A percentile compares a stretch with the other conserved stretches of the same genome.
These are phyloP conservation scores for Polymixis lichenea DNA, from an alignment of 2,888 invertebrate species.

Conservation along the genomic window DNA sequence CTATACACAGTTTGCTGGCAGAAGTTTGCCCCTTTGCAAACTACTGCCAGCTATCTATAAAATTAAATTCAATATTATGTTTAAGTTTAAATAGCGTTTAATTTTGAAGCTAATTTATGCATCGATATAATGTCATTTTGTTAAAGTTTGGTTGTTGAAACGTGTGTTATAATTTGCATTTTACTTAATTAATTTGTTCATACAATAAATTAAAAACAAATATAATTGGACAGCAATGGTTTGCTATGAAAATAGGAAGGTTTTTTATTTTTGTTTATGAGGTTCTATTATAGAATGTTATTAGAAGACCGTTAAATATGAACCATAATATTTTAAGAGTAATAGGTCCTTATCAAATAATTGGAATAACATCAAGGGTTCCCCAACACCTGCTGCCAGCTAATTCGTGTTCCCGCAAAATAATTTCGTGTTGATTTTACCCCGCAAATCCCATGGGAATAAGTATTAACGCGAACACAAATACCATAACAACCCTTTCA, in stretches of 20 bases:
- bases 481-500: constrained; percentile 34
- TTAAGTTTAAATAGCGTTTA: constrained; percentile 40
- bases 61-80: constrained; percentile 54
- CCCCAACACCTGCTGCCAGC: constrained; percentile 60
- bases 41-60: constrained; percentile 47
- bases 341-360: constrained; percentile 65
- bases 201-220: not conserved
- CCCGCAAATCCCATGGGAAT: constrained; percentile 39
- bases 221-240: not conserved
- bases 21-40: constrained; percentile 16
- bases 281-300: not conserved
- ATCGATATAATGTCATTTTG: not conserved
- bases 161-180: constrained; percentile 17
- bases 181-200: constrained; percentile 10
- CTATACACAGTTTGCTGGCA: constrained; percentile 47
- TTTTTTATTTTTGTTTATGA: not conserved
- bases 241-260: not conserved
- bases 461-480: constrained; percentile 45
- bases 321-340: constrained; percentile 54
- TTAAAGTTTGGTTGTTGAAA: not conserved
- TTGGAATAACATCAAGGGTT: constrained; percentile 56
- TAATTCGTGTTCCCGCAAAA: constrained; percentile 55
- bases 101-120: constrained; percentile 45
- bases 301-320: constrained; percentile 8
- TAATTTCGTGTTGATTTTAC: constrained; percentile 67